These are phyloP conservation scores for Cromileptes altivelis DNA, from an alignment of 2,113 vertebrate species.

Conservation along the genomic window DNA sequence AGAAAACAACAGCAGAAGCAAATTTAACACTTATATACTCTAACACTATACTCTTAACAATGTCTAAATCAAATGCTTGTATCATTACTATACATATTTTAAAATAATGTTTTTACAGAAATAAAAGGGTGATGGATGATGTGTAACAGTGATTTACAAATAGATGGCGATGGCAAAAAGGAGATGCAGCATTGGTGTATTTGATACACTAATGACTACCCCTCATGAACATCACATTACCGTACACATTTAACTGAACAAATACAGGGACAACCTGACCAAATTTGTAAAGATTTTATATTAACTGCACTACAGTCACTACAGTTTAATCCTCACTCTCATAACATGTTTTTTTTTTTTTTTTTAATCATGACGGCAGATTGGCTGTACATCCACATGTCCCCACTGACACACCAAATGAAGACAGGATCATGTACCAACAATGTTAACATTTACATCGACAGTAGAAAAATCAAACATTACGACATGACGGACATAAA, in stretches of 20 bases:
- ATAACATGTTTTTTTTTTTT: background rate
- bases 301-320: background rate
- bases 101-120: slow-evolving; percentile 13
- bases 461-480: slow-evolving; percentile 65
- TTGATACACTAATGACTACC: slow-evolving; percentile 41
- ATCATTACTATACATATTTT: slow-evolving; percentile 9
- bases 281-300: slow-evolving; percentile 3
- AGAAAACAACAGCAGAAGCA: slow-evolving; percentile 19
- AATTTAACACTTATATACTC: background rate
- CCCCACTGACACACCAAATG: slow-evolving; percentile 57
- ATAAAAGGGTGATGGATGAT: slow-evolving; percentile 6
- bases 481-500: slow-evolving; percentile 77
- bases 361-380: background rate
- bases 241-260: slow-evolving; percentile 38
- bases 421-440: slow-evolving; percentile 62
- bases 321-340: background rate
- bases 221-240: slow-evolving; percentile 24
- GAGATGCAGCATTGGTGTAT: slow-evolving; percentile 40
- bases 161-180: slow-evolving; percentile 43
- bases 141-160: slow-evolving; percentile 43
- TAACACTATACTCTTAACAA: slow-evolving; percentile 3
- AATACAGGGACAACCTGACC: slow-evolving; percentile 1
- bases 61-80: background rate
- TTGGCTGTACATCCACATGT: slow-evolving; percentile 45
- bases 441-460: slow-evolving; percentile 55